phyloP scores from a whole-genome alignment of 2,797 vertebrate species.

The Platyrinchus mystaceus region DNA sequence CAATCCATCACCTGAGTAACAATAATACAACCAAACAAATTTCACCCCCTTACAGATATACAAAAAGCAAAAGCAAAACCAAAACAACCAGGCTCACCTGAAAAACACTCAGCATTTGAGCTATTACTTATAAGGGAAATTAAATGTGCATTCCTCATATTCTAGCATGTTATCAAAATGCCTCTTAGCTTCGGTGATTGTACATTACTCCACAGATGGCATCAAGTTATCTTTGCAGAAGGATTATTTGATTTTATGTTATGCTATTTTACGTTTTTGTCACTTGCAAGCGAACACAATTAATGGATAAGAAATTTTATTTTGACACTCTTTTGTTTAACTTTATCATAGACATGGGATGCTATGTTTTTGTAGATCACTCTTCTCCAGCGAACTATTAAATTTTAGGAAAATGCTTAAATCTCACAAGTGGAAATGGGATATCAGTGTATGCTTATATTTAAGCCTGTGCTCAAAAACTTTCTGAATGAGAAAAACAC shows the following conservation, averaged over 20 bases:
- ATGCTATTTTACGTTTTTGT: neutral
- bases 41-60: fast-evolving
- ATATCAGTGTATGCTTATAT: neutral
- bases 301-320: neutral
- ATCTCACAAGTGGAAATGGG: neutral
- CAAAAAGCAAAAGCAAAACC: fast-evolving
- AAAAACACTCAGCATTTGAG: neutral
- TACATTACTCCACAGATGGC: neutral
- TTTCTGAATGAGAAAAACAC: neutral
- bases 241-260: neutral
- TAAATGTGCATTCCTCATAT: fast-evolving
- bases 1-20: neutral
- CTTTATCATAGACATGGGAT: neutral
- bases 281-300: neutral
- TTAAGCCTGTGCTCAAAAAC: neutral
- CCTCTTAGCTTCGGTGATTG: neutral
- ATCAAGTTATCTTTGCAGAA: neutral
- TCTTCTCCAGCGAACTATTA: neutral
- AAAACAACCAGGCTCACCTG: neutral
- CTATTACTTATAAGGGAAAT: neutral
- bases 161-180: neutral
- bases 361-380: neutral
- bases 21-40: neutral
- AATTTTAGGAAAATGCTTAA: neutral
- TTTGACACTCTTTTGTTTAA: neutral